Evolutionary conservation across 2,888 invertebrate genomes (phyloP).

Genomic region (Leptinotarsa peninsularis): DNA sequence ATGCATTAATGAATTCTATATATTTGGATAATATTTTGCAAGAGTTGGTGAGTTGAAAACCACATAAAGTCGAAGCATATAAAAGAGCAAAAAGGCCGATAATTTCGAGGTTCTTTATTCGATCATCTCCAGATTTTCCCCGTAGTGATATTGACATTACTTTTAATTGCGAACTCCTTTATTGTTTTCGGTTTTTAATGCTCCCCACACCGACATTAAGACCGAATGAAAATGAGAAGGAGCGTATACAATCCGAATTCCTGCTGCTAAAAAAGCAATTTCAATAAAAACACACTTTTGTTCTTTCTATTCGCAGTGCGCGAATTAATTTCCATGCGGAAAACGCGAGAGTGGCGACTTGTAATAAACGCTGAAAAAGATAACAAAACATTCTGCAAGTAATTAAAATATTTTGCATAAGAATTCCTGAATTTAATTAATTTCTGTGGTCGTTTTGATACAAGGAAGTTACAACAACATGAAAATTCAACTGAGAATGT

Average conservation of each 20-base stretch:
- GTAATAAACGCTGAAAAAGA: conserved; percentile 38
- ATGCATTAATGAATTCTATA: too few species aligned
- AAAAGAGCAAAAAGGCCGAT: neutral
- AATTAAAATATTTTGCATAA: conserved; percentile 54
- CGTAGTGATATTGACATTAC: conserved; percentile 26
- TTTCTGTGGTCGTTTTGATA: conserved; percentile 28
- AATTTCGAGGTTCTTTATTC: conserved; percentile 12
- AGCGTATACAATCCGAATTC: conserved; percentile 17
- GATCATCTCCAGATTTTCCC: conserved; percentile 22
- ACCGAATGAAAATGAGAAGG: conserved; percentile 21
- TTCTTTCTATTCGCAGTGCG: conserved; percentile 18
- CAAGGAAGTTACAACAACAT: conserved; percentile 25
- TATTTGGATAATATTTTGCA: too few species aligned
- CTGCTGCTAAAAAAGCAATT: conserved; percentile 39
- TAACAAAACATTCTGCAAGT: conserved; percentile 43
- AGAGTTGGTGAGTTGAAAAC: neutral
- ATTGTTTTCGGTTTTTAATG: conserved; percentile 26
- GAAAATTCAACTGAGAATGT: neutral
- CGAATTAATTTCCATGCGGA: conserved; percentile 13
- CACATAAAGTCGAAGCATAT: neutral
- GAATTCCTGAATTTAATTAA: conserved; percentile 54
- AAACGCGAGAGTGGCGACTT: neutral
- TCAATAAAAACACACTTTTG: conserved; percentile 38
- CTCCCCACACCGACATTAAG: conserved; percentile 17
- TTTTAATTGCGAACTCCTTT: conserved; percentile 25